Evolutionary conservation across 2,113 vertebrate genomes (phyloP).

Genomic region (Candoia aspera): DNA sequence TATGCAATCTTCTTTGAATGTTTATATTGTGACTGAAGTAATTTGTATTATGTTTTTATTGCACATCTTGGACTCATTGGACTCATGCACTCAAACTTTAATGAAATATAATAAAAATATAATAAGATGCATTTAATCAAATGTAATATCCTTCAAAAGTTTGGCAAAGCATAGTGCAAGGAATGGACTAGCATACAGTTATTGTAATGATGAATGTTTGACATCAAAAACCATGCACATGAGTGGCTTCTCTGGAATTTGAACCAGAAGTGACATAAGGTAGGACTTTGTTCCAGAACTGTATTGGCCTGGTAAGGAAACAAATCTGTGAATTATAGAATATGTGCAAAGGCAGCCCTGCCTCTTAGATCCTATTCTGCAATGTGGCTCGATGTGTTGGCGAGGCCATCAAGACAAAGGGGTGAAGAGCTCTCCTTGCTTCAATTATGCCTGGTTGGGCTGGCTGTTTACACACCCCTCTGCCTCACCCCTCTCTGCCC

Average conservation of each 20-base stretch:
- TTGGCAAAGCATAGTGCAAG: neutral
- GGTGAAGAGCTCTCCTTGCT: constrained; percentile 23
- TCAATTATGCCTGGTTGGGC: constrained; percentile 23
- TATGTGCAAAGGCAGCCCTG: neutral
- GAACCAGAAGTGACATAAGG: neutral
- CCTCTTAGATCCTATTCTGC: neutral
- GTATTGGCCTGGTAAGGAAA: neutral
- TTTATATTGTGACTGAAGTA: neutral
- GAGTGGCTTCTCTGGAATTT: neutral
- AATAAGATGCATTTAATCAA: neutral
- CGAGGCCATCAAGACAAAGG: neutral
- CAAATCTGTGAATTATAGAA: neutral
- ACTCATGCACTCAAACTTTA: neutral
- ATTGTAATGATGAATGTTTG: neutral
- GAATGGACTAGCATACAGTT: neutral
- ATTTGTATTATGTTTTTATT: neutral
- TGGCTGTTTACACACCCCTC: constrained; percentile 30
- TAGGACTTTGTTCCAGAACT: neutral
- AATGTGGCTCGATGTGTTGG: neutral
- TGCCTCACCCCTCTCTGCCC: constrained; percentile 47
- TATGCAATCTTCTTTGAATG: neutral
- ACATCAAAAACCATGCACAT: neutral
- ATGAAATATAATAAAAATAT: neutral
- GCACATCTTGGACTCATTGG: neutral
- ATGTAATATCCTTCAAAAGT: neutral